A percentile compares a stretch with the other conserved stretches of the same genome.
phyloP scores from a whole-genome alignment of 2,113 vertebrate genomes.

The Seriola aureovittata region DNA sequence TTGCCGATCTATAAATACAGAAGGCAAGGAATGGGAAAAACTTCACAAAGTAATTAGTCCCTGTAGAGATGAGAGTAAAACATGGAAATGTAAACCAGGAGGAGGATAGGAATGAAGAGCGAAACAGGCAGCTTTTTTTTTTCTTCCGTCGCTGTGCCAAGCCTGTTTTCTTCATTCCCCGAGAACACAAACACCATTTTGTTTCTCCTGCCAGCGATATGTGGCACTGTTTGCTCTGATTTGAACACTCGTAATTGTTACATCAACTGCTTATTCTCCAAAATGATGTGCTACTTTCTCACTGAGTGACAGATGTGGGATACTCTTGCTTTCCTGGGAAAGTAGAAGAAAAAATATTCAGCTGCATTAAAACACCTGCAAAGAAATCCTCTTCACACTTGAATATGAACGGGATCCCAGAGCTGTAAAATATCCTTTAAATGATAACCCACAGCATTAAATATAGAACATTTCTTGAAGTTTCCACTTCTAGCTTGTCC shows the following conservation, averaged over 20 bases:
- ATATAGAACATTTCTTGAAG: not conserved
- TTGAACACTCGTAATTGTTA: conserved; percentile 45
- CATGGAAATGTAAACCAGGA: conserved; percentile 20
- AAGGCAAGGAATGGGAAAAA: conserved; percentile 54
- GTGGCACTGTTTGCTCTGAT: conserved; percentile 48
- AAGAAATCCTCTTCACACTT: not conserved
- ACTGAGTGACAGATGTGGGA: not conserved
- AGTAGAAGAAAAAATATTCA: not conserved
- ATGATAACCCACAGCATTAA: not conserved
- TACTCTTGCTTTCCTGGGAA: not conserved
- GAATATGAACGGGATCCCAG: not conserved
- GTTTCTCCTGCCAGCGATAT: conserved; percentile 52
- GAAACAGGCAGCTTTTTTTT: conserved; percentile 29
- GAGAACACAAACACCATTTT: conserved; percentile 44
- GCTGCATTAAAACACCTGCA: conserved; percentile 2
- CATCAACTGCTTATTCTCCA: conserved; percentile 1
- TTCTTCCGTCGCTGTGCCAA: conserved; percentile 41
- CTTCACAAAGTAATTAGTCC: conserved; percentile 83
- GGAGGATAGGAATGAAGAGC: conserved; percentile 43
- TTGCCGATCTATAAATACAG: conserved; percentile 65
- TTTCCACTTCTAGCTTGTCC: not conserved
- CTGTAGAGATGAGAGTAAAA: conserved; percentile 62
- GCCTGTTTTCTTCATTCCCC: conserved; percentile 49
- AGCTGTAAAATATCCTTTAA: conserved; percentile 1
- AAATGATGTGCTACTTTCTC: not conserved